These are phyloP conservation scores for Drosophila dunni DNA, from an alignment of 1,140 invertebrate species.

Conservation along the genomic window DNA sequence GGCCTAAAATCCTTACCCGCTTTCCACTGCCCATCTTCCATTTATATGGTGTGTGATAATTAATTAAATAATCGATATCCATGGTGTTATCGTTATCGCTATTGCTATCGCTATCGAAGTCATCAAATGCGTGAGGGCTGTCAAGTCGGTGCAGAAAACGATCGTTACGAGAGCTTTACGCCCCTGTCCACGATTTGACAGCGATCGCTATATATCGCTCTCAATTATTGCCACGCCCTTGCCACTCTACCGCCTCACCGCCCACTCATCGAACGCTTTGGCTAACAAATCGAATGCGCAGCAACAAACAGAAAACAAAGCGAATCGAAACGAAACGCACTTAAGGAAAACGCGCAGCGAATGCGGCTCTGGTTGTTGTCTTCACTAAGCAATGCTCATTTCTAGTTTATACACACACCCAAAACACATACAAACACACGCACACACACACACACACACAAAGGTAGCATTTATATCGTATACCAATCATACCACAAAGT, in stretches of 20 bases:
- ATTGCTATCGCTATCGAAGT: constrained; percentile 3
- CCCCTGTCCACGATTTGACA: constrained; percentile 42
- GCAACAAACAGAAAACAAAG: constrained; percentile 9
- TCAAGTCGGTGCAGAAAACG: constrained; percentile 41
- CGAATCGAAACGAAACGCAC: constrained; percentile 18
- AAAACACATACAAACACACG: too few species aligned
- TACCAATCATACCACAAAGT: constrained; percentile 11
- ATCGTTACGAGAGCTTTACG: constrained; percentile 7
- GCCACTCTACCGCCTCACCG: background rate
- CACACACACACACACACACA: constrained; percentile 11
- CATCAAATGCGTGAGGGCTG: constrained; percentile 40
- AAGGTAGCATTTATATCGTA: background rate
- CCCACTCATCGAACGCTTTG: constrained; percentile 50
- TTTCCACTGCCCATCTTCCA: constrained; percentile 12
- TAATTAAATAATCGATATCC: constrained; percentile 16
- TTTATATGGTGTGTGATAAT: constrained; percentile 68
- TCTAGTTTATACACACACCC: background rate
- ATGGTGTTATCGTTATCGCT: background rate
- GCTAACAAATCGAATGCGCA: constrained; percentile 49
- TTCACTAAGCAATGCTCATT: constrained; percentile 28
- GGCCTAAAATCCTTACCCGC: constrained; percentile 14
- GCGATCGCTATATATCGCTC: constrained; percentile 30
- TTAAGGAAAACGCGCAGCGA: constrained; percentile 17
- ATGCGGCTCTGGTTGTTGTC: constrained; percentile 50
- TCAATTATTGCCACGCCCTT: background rate